phyloP scores from a whole-genome alignment of 2,113 vertebrate species.

The Eulacestoma nigropectus region DNA sequence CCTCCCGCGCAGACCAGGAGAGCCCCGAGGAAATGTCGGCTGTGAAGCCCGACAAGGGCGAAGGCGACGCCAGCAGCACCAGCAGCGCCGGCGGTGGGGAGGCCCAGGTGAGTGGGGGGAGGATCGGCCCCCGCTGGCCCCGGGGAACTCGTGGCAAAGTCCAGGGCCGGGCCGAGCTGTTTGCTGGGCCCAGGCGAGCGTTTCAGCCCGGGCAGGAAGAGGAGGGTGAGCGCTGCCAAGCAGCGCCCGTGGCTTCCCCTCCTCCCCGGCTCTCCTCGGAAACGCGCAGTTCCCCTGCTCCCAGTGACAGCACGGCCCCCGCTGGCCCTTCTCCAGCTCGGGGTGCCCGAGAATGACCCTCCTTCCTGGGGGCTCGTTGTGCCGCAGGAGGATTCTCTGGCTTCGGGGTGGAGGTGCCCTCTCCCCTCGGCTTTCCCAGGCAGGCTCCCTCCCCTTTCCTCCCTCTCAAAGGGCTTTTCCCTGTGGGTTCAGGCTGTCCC shows the following conservation, averaged over 20 bases:
- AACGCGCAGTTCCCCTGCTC: neutral
- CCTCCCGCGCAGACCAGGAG: conserved; percentile 68
- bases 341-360: neutral
- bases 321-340: neutral
- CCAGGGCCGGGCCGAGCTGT: neutral
- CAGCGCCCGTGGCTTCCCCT: neutral
- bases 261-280: neutral
- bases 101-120: conserved; percentile 61
- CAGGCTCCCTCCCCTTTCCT: neutral
- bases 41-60: conserved; percentile 74
- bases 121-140: neutral
- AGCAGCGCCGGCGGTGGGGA: conserved; percentile 64
- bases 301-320: neutral
- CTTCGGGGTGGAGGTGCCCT: neutral
- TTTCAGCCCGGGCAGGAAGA: neutral
- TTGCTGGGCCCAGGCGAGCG: neutral
- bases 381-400: accelerated
- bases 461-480: neutral
- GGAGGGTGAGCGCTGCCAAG: neutral
- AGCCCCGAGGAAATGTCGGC: conserved; percentile 73
- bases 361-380: accelerated
- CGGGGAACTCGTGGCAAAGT: neutral
- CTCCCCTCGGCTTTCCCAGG: neutral
- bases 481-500: neutral
- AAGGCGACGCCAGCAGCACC: conserved; percentile 48